Evolutionary conservation across 2,113 vertebrate species (phyloP), one percentile per base, ranked within the genome.

Genomic region (Bolborhynchus lineola): DNA sequence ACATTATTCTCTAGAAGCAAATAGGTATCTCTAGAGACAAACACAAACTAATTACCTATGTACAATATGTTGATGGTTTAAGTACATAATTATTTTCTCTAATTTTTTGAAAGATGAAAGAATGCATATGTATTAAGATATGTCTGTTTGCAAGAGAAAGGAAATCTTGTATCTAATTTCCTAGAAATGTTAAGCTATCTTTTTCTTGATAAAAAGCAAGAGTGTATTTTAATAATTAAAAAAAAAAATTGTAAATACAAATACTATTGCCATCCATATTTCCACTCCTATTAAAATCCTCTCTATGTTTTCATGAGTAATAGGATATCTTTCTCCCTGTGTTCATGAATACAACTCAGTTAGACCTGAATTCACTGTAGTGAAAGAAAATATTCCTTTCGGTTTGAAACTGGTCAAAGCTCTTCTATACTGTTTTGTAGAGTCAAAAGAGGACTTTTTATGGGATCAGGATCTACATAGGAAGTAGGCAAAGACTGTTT

Each of bases 401-500:
- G 64, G 16, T 50, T 68, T 88, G 60, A 55, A 88, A 68, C 44
- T 49, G 44, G 77, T 93, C 33, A 95, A 75, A 94, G 92, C 42
- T 87, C 64, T 91, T 96, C 92, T 90, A 52, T 85, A 59, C 82
- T 69, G 41, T 63, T 88, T 74, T 26, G 11, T 41, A 79, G 64
- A 92, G 35, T 13, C 39, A 63, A 93, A 90, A 78, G 64, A 57
- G 29, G 47, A 93, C 60, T 92, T 96, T 84, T 80, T 68, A 68
- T 86, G 65, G 82, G 80, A 70, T 41, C 68, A 37, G 65, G 50
- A 88, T 86, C 86, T 90, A 86, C 1, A 1, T 65, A 94, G 90
- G 80, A 95, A 94, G 72, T 71, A 88, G 72, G 68, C 80, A 86
- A 88, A 90, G 64, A 60, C 69, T 84, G 69, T 83, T 89, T 75